A percentile compares a stretch with the other conserved stretches of the same genome.
These are phyloP conservation scores for Macrobrachium nipponense DNA, from an alignment of 1,140 invertebrate genomes.

Conservation along the genomic window DNA sequence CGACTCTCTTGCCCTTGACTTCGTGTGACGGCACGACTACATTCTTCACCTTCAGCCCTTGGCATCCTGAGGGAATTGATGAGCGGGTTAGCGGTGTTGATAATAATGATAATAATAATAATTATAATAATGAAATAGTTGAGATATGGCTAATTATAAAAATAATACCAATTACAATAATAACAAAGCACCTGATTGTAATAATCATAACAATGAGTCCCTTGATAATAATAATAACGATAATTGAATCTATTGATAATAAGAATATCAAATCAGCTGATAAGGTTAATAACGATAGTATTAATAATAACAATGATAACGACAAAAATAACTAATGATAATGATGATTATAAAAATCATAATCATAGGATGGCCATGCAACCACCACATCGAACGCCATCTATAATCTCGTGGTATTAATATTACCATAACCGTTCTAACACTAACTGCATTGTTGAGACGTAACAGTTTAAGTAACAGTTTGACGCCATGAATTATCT, in stretches of 20 bases:
- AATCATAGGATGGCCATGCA: no score
- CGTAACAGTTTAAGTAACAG: no score
- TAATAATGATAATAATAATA: neutral
- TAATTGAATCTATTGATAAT: neutral
- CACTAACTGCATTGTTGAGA: no score
- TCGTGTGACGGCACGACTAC: constrained; percentile 42
- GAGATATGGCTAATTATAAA: neutral
- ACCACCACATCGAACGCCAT: no score
- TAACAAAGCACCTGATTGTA: neutral
- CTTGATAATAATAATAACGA: neutral
- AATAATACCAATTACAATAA: neutral
- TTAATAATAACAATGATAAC: neutral
- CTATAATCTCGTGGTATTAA: no score
- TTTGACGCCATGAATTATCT: no score
- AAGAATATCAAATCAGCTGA: neutral
- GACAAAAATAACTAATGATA: neutral
- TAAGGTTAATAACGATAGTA: neutral
- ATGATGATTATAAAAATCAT: no score
- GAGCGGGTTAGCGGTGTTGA: neutral
- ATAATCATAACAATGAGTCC: neutral
- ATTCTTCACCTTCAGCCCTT: constrained; percentile 17
- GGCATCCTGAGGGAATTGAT: neutral
- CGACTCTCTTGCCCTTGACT: constrained; percentile 36
- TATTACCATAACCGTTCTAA: no score
- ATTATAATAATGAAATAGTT: neutral